Base-by-base conservation (phyloP, 2,888 invertebrate species). In the Eugnorisma glareosa region DNA sequence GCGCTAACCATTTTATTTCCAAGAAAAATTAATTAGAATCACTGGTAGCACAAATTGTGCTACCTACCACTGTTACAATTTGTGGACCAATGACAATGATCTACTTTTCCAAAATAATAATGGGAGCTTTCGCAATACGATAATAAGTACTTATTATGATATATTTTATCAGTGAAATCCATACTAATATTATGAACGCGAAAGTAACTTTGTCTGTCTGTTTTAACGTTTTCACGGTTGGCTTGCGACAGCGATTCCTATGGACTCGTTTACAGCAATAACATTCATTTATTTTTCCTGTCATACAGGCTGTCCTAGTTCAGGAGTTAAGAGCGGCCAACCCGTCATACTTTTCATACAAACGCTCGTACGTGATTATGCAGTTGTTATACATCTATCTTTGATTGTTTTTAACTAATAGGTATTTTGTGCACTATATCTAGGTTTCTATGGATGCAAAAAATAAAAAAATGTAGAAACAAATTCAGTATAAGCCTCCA, bases 1-100 rank as follows among this genome's bases (percentile, higher is more conserved):
- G 88, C 66, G 2, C 89, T 90, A n/a, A 89, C 87, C 80, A 87
- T 84, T 40, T 37, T 69, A 11, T 28, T n/a, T 24, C 4, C 6
- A 11, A 21, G 5, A 8, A 43, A 48, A 54, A 45, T 15, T 8
- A 76, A 24, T 13, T 2, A 1, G 1, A 1, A 24, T 10, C 6
- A 21, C 15, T 37, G 51, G 75, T 54, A 76, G 54, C 77, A 54
- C 77, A 5, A 28, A 28, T 18, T 1, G 40, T 66, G 48, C 64
- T 43, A 64, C 83, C 48, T 35, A 15, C 10, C 11, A 11, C 40
- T 35, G 1, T 51, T 1, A 35, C 1, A n/a, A 18, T 35, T 21
- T 7, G 40, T 48, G 13, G 11, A 66, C 2, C 15, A 79, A 77
- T 83, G 83, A 28, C 18, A 57, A 35, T 64, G 18, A 48, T 0